Evolutionary conservation across 2,113 vertebrate species (phyloP).

Genomic region (Alexandromys fortis): DNA sequence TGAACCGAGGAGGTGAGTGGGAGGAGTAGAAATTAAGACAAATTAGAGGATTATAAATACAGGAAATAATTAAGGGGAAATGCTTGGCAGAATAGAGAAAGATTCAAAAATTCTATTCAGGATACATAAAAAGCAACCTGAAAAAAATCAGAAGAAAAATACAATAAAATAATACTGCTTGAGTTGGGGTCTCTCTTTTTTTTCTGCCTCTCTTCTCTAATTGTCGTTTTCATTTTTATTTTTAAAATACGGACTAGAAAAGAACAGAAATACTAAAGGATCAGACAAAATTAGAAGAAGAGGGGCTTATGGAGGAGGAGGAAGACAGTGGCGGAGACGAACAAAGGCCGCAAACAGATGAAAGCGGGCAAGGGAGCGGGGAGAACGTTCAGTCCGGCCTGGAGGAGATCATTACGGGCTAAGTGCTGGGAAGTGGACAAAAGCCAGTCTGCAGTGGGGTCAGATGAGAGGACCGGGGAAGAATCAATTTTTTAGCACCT

Average conservation of each 20-base stretch:
- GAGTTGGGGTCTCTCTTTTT: not conserved
- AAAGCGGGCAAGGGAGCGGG: constrained; percentile 51
- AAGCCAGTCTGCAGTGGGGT: constrained; percentile 72
- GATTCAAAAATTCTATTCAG: not conserved
- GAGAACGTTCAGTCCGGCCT: constrained; percentile 44
- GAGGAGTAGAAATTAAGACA: not conserved
- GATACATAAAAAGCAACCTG: not conserved
- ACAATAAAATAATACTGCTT: constrained; percentile 37
- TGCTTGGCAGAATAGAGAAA: not conserved
- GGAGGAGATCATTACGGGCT: constrained; percentile 76
- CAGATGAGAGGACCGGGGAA: constrained; percentile 72
- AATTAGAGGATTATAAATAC: constrained; percentile 20
- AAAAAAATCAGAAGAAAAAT: not conserved
- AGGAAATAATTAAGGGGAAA: constrained; percentile 43
- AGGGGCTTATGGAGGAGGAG: constrained; percentile 80
- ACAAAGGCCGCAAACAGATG: constrained; percentile 71
- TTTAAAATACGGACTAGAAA: constrained; percentile 68
- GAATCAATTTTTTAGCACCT: constrained; percentile 71
- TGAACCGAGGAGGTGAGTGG: not conserved
- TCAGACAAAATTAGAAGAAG: constrained; percentile 78
- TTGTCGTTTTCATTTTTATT: constrained; percentile 76
- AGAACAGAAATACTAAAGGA: constrained; percentile 67
- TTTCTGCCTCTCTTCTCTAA: constrained; percentile 39
- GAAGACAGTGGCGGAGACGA: constrained; percentile 59
- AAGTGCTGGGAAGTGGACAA: constrained; percentile 78